phyloP scores from a whole-genome alignment of 2,888 invertebrate species.

The Polydrusus cervinus region DNA sequence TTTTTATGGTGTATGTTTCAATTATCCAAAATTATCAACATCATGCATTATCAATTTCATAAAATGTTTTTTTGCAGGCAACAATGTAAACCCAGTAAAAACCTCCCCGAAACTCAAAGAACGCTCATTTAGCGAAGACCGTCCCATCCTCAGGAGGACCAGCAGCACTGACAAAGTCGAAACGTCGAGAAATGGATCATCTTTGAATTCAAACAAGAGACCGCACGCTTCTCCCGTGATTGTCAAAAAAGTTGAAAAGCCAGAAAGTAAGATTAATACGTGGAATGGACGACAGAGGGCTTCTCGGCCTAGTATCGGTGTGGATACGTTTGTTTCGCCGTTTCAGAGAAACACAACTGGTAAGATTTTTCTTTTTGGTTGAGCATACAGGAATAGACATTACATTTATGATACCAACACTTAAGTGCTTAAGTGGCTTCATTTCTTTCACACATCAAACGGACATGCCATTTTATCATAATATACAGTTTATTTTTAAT shows the following conservation, averaged over 20 bases:
- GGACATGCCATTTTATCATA: too few relatives aligned
- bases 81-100: slow-evolving; percentile 9
- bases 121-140: slow-evolving; percentile 61
- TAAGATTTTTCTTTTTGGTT: slow-evolving; percentile 38
- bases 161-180: slow-evolving; percentile 46
- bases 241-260: slow-evolving; percentile 62
- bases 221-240: slow-evolving; percentile 6
- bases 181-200: neutral
- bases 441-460: too few relatives aligned
- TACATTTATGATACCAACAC: too few relatives aligned
- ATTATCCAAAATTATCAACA: too few relatives aligned
- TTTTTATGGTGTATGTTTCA: too few relatives aligned
- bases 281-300: slow-evolving; percentile 80
- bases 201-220: slow-evolving; percentile 23
- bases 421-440: too few relatives aligned
- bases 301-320: slow-evolving; percentile 73
- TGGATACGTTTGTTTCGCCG: slow-evolving; percentile 76
- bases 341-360: slow-evolving; percentile 65
- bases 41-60: too few relatives aligned
- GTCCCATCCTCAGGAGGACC: slow-evolving; percentile 68
- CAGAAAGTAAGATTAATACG: slow-evolving; percentile 70
- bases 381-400: too few relatives aligned
- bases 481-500: too few relatives aligned
- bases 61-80: slow-evolving; percentile 1
- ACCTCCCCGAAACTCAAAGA: slow-evolving; percentile 46